Percentiles rank a stretch among this genome's conserved stretches.
Conservation (phyloP, 2,888 invertebrate genomes). For the Tortricodes alternella region DNA sequence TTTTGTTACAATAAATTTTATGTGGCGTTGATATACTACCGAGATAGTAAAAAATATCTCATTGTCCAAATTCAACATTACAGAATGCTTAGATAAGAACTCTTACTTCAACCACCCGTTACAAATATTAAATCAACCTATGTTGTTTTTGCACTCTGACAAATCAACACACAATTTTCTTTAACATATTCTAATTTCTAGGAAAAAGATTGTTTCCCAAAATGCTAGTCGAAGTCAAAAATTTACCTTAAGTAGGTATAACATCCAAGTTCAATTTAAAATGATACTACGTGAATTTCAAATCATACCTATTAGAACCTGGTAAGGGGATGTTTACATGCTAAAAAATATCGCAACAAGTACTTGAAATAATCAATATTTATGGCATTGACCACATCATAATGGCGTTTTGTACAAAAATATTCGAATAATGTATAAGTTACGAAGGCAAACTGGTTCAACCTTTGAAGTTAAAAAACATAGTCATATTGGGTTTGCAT, state of each 20-base stretch:
- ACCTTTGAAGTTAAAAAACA: conserved; percentile 21
- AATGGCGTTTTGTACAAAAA: conserved; percentile 44
- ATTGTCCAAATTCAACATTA: too few species aligned
- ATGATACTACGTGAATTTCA: neutral
- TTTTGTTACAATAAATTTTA: neutral
- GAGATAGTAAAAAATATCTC: too few species aligned
- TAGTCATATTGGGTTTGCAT: conserved; percentile 3
- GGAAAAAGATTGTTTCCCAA: conserved; percentile 16
- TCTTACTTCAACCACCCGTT: neutral
- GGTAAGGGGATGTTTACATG: neutral
- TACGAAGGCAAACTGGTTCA: conserved; percentile 24
- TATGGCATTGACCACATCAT: conserved; percentile 11
- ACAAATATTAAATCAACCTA: too few species aligned
- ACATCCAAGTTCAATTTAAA: neutral
- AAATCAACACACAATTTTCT: neutral
- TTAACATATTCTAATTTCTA: conserved; percentile 16
- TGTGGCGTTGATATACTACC: neutral
- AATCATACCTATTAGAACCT: neutral
- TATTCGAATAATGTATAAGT: conserved; percentile 46
- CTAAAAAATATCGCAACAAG: neutral
- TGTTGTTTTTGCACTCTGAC: too few species aligned
- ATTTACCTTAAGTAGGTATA: too few species aligned
- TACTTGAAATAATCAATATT: conserved; percentile 2
- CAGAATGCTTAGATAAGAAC: too few species aligned
- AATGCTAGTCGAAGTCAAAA: conserved; percentile 11